These are phyloP conservation scores for Xyliphius kryptos DNA, from an alignment of 2,113 vertebrate species.

Conservation along the genomic window DNA sequence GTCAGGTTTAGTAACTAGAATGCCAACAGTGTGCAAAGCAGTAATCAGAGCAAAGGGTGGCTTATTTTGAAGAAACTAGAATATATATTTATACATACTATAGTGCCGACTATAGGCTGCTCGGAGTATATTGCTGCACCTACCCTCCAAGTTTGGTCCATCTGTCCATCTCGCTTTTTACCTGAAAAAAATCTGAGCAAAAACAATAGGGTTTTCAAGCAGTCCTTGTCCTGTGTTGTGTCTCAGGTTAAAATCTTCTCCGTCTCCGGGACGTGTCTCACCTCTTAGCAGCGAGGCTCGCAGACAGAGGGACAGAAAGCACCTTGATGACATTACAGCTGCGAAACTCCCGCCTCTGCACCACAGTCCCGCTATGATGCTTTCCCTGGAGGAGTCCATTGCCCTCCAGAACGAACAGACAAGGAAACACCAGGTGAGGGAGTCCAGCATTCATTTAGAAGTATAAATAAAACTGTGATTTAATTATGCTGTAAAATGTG, in stretches of 20 bases:
- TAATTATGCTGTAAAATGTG: too few species aligned
- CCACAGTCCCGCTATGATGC: constrained; percentile 69
- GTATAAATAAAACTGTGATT: too few species aligned
- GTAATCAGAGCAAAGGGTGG: too few species aligned
- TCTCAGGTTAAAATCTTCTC: constrained; percentile 64
- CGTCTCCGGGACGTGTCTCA: constrained; percentile 47
- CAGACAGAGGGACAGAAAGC: constrained; percentile 70
- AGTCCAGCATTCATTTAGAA: not conserved
- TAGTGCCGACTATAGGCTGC: too few species aligned
- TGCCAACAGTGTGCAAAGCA: too few species aligned
- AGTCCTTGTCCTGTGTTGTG: not conserved
- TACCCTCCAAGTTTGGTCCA: too few species aligned
- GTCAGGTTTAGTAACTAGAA: too few species aligned
- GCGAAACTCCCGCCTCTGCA: constrained; percentile 78
- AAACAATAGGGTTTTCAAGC: not conserved
- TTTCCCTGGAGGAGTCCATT: constrained; percentile 79
- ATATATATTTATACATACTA: too few species aligned
- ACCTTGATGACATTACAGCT: constrained; percentile 85
- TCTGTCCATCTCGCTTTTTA: too few species aligned
- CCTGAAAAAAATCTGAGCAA: too few species aligned
- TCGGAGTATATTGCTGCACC: too few species aligned
- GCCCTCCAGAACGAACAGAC: constrained; percentile 73
- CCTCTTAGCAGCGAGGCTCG: constrained; percentile 64
- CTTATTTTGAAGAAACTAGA: too few species aligned
- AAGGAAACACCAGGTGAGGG: constrained; percentile 74